Percentiles rank a stretch among this genome's conserved stretches.
These are phyloP conservation scores for Arctia plantaginis DNA, from an alignment of 2,888 invertebrate genomes.

Conservation along the genomic window DNA sequence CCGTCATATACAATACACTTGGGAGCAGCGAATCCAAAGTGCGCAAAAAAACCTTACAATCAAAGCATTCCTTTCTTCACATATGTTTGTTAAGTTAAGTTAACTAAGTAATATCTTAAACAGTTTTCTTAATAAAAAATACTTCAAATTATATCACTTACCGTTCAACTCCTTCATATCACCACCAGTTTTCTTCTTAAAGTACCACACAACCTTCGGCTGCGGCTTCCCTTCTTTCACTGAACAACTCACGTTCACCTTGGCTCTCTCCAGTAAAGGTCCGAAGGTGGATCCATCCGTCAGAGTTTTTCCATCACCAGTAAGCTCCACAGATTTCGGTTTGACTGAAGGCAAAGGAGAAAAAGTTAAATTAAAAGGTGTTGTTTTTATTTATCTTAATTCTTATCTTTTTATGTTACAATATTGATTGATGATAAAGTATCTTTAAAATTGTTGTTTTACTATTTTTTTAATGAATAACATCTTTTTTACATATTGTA, in stretches of 20 bases:
- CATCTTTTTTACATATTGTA: no score
- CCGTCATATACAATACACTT: no score
- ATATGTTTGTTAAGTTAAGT: no score
- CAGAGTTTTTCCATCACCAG: constrained; percentile 88
- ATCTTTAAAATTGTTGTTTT: no score
- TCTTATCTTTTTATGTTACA: no score
- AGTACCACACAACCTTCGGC: constrained; percentile 94
- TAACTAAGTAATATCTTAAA: no score
- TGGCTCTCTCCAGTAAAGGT: constrained; percentile 90
- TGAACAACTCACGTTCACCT: constrained; percentile 90
- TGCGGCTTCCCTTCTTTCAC: constrained; percentile 94
- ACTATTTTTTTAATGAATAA: no score
- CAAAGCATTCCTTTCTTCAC: no score
- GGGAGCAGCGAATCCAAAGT: no score
- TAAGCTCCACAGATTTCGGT: constrained; percentile 92
- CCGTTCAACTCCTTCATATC: constrained; percentile 79
- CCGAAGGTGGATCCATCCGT: constrained; percentile 89
- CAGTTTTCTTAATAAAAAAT: background rate
- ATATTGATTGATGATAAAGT: no score
- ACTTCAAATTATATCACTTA: constrained; percentile 57
- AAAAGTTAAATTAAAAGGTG: constrained; percentile 11
- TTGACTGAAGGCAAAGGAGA: constrained; percentile 89
- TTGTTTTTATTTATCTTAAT: background rate
- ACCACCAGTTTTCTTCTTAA: constrained; percentile 88
- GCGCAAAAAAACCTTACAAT: no score